These are phyloP conservation scores for Ramazzottius varieornatus DNA, from an alignment of 2,888 invertebrate species.

Conservation along the genomic window DNA sequence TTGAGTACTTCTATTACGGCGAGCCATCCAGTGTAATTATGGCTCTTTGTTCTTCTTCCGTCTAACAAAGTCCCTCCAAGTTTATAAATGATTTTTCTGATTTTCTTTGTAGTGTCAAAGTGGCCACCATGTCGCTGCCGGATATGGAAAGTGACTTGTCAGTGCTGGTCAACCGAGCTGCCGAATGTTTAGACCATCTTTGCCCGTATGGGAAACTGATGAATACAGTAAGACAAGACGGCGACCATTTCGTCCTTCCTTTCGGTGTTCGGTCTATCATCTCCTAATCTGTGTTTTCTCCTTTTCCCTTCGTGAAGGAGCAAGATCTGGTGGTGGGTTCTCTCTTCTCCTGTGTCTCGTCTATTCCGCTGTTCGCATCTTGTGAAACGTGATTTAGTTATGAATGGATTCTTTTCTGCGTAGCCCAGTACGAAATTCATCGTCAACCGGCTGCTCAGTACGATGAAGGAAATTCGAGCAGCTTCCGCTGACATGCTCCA, in stretches of 20 bases:
- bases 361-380: not conserved
- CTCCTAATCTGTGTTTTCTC: not conserved
- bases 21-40: not conserved
- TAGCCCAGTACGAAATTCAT: not conserved
- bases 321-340: not conserved
- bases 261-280: not conserved
- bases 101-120: constrained; percentile 25
- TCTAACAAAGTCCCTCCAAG: constrained; percentile 9
- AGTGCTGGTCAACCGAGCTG: constrained; percentile 41
- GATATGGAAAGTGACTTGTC: constrained; percentile 44
- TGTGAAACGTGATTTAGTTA: not conserved
- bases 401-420: not conserved
- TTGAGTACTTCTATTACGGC: not conserved
- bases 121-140: constrained; percentile 39
- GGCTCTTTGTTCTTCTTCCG: constrained; percentile 5
- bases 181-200: constrained; percentile 40
- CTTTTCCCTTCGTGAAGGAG: not conserved
- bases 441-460: not conserved
- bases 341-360: not conserved
- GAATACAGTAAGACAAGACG: constrained; percentile 31
- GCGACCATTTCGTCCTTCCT: not conserved
- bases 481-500: not conserved
- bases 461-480: not conserved
- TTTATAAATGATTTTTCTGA: too few species aligned
- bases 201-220: constrained; percentile 55